Conservation (phyloP, 2,888 invertebrate species). For the Ommatoiulus sabulosus region DNA sequence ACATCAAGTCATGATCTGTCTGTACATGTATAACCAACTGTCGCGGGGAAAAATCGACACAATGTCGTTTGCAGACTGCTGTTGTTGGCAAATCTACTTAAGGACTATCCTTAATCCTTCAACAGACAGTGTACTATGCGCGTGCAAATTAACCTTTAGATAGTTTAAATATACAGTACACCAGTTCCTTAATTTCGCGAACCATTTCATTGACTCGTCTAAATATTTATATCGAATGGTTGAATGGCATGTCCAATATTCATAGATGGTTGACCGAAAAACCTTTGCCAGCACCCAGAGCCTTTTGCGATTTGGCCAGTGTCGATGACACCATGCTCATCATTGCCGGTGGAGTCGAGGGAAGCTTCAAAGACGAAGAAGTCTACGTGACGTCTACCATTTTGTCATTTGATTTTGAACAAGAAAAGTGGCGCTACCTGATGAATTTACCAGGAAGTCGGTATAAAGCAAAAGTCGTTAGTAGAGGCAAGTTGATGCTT, state of each 20-base stretch:
- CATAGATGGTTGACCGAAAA: neutral
- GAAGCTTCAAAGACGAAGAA: neutral
- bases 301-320: conserved; percentile 48
- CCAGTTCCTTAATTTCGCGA: no score
- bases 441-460: conserved; percentile 12
- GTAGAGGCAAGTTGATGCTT: neutral
- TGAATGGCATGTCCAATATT: neutral
- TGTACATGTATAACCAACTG: no score
- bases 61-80: no score
- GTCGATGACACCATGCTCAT: neutral
- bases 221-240: no score
- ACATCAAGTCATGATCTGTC: neutral
- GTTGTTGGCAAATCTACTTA: no score
- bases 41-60: no score
- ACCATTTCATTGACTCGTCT: no score
- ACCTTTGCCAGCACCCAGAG: conserved; percentile 11
- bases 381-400: conserved; percentile 21
- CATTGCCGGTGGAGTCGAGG: conserved; percentile 45
- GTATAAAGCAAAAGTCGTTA: neutral
- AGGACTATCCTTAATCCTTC: no score
- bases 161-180: no score
- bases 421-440: neutral
- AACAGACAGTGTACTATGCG: no score
- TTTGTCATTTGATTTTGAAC: neutral
- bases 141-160: no score